Percentiles rank a stretch among this genome's conserved stretches.
phyloP scores from a whole-genome alignment of 2,888 invertebrate genomes.

The Drosophila borealis region DNA sequence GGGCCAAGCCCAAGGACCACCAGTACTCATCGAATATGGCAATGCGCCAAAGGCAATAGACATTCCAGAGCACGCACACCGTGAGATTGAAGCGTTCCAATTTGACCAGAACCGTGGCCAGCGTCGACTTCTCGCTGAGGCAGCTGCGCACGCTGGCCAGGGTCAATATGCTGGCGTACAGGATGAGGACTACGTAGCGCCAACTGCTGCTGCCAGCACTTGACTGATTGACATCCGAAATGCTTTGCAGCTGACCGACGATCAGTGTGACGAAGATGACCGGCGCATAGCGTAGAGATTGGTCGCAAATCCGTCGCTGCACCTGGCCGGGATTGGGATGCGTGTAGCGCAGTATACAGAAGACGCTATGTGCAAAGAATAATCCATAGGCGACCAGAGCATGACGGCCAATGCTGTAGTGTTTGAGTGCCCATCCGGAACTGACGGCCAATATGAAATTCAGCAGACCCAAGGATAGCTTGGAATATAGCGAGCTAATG shows the following conservation, averaged over 20 bases:
- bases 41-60: conserved; percentile 59
- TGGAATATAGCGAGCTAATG: conserved; percentile 44
- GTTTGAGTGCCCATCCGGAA: conserved; percentile 71
- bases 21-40: conserved; percentile 57
- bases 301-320: conserved; percentile 62
- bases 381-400: conserved; percentile 65
- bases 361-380: conserved; percentile 63
- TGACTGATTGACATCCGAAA: conserved; percentile 16
- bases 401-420: conserved; percentile 49
- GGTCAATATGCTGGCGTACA: conserved; percentile 43
- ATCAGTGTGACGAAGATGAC: conserved; percentile 67
- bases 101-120: conserved; percentile 2
- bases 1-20: conserved; percentile 63
- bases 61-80: conserved; percentile 68
- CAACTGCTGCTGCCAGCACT: conserved; percentile 38
- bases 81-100: conserved; percentile 41
- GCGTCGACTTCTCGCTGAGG: conserved; percentile 26
- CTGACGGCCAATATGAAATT: conserved; percentile 66
- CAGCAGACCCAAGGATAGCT: conserved; percentile 62
- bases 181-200: conserved; percentile 37
- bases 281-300: conserved; percentile 65
- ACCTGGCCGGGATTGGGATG: conserved; percentile 71
- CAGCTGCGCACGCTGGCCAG: conserved; percentile 34
- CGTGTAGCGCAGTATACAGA: conserved; percentile 68
- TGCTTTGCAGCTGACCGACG: conserved; percentile 58